Base-by-base conservation (phyloP, 2,797 vertebrate species). In the Acomys russatus region DNA sequence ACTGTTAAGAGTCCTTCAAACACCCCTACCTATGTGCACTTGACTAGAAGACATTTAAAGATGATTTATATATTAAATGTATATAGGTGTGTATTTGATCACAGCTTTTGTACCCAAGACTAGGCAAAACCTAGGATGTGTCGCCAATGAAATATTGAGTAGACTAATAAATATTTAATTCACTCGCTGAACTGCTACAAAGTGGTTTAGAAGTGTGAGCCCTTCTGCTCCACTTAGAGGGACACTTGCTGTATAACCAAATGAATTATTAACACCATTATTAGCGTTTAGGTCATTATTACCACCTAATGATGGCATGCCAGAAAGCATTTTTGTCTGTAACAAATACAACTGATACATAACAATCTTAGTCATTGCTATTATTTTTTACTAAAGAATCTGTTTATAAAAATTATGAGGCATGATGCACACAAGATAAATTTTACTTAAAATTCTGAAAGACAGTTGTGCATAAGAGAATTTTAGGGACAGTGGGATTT, bases 141-240 rank as follows among this genome's bases (percentile, higher is more conserved):
- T 97, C 96, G 97, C 96, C 97, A 89, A 98, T 98, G 97, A 98
- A 98, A 98, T 98, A 98, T 98, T 98, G 97, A 98, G 96, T 91
- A 97, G 0, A 63, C 20, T 18, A 25, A 90, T 98, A 98, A 98
- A 98, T 98, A 98, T 98, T 98, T 98, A 98, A 98, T 98, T 98
- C 87, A 74, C 88, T 90, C 96, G 90, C 95, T 98, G 97, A 97
- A 97, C 88, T 96, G 91, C 96, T 95, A 8, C 85, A 1, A 44
- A 96, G 91, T 95, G 94, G 92, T 88, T 95, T 95, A 97, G 96
- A 97, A 98, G 83, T 87, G 63, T 94, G 96, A 97, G 80, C 70
- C 61, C 86, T 97, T 71, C 35, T 11, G 94, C 94, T 98, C 95
- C 92, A 97, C 91, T 97, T 97, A 85, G 68, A 97, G 95, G 35